A percentile compares a stretch with the other conserved stretches of the same genome.
phyloP scores from a whole-genome alignment of 2,113 vertebrate species.

The Macaca mulatta region DNA sequence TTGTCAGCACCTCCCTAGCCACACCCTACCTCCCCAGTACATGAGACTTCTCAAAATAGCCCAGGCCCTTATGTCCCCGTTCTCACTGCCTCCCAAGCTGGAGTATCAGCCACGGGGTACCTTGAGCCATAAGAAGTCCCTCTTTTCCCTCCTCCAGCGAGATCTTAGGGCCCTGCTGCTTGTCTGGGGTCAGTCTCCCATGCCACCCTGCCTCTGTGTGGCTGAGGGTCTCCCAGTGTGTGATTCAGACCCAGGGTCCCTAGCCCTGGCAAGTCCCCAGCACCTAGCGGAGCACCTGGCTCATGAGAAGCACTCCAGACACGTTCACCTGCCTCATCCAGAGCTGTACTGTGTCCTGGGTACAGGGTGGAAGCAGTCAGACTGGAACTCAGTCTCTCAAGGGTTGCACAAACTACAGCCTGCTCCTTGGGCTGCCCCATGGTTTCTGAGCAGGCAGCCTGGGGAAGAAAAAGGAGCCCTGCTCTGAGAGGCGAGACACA shows the following conservation, averaged over 20 bases:
- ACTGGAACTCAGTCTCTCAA: not conserved
- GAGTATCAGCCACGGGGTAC: not conserved
- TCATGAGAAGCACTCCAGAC: not conserved
- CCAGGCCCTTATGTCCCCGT: not conserved
- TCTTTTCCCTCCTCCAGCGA: not conserved
- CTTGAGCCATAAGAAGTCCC: not conserved
- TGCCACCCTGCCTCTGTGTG: not conserved
- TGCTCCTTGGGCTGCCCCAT: not conserved
- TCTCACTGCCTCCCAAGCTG: not conserved
- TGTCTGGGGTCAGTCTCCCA: not conserved
- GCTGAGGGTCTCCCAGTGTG: not conserved
- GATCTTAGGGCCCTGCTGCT: not conserved
- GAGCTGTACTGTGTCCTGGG: not conserved
- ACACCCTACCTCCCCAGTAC: not conserved
- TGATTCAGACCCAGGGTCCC: not conserved
- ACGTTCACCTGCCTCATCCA: not conserved
- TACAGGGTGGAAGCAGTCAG: not conserved
- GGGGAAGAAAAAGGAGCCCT: too few relatives aligned
- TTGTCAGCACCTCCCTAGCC: not conserved
- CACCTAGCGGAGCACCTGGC: rapidly evolving
- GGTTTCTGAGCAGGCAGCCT: not conserved
- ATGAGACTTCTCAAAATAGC: not conserved
- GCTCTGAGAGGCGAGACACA: not conserved
- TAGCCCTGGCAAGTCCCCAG: not conserved
- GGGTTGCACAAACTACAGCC: not conserved